Evolutionary conservation across 2,888 invertebrate genomes (phyloP), one percentile per base, ranked within the genome.

Genomic region (Napeogenes sylphis): DNA sequence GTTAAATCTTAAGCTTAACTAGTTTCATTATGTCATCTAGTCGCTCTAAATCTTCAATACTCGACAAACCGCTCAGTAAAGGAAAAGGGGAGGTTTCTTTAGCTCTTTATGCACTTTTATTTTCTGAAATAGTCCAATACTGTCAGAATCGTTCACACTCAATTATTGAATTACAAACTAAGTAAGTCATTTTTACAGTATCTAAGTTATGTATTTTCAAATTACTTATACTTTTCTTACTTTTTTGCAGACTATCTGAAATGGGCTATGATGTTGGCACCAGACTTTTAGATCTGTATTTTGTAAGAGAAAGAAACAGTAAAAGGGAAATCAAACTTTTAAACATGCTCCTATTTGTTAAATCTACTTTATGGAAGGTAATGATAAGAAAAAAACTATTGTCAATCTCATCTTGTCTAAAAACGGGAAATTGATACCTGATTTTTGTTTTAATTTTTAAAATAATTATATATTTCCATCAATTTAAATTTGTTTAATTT

Each of bases 61-160:
- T 98, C 30, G 98, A 98, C 81, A 97, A 97, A 84, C 96, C 97
- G 2, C 83, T 98, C 2, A 97, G 97, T 73, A 96, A 97, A 88
- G 98, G 98, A 6, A 97, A 97, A 87, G 95, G 95, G 14, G 98
- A 98, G 92, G 95, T 98, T 62, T 98, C 97, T 57, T 87, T 98
- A 59, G 97, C 97, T 73, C 95, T 97, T 74, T 99, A 97, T 87
- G 98, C 99, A 1, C 91, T 99, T 56, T 91, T 99, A 62, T 99
- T 99, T 85, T 98, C 99, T 30, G 99, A 99, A 92, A 95, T 99
- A 68, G 98, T 99, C 2, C 98, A 99, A 82, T 99, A 99, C 87
- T 98, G 98, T 78, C 99, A 99, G 91, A 98, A 96, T 91, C 94
- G 97, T 74, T 98, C 98, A 8, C 96, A 96, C 79, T 98, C 97